A percentile compares a stretch with the other conserved stretches of the same genome.
These are phyloP conservation scores for Temnothorax longispinosus DNA, from an alignment of 1,140 invertebrate genomes.

Conservation along the genomic window DNA sequence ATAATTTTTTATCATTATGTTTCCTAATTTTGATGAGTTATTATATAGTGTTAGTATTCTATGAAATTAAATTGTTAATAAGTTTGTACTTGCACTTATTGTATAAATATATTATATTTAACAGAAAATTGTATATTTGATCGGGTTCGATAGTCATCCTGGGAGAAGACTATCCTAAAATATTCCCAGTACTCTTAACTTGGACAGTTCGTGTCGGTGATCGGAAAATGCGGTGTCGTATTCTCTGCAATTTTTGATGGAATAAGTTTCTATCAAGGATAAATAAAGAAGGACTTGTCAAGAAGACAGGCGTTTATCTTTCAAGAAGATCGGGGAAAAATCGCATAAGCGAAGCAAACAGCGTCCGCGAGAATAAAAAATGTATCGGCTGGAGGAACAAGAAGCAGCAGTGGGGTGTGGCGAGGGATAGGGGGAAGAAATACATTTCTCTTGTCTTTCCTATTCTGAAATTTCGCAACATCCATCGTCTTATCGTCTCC, in stretches of 20 bases:
- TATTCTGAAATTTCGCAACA: constrained; percentile 60
- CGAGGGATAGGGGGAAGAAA: neutral
- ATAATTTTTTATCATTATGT: neutral
- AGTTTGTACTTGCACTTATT: neutral
- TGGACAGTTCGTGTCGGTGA: neutral
- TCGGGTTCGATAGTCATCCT: neutral
- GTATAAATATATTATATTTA: neutral
- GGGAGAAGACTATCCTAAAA: neutral
- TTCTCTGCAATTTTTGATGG: constrained; percentile 31
- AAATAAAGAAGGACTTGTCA: constrained; percentile 54
- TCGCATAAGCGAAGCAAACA: constrained; percentile 28
- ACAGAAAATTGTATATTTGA: neutral
- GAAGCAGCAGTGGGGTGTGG: neutral
- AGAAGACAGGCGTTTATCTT: constrained; percentile 38
- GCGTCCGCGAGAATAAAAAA: constrained; percentile 51
- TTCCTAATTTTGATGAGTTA: neutral
- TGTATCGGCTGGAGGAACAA: constrained; percentile 25
- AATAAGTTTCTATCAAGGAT: constrained; percentile 42
- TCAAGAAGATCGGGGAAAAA: constrained; percentile 28
- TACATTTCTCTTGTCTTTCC: constrained; percentile 55
- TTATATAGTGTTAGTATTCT: neutral
- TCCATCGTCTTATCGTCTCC: constrained; percentile 62
- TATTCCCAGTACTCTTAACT: neutral
- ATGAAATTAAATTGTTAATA: neutral
- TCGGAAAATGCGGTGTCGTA: neutral